Evolutionary conservation across 1,140 invertebrate species (phyloP).

Genomic region (Helicorthomorpha holstii): DNA sequence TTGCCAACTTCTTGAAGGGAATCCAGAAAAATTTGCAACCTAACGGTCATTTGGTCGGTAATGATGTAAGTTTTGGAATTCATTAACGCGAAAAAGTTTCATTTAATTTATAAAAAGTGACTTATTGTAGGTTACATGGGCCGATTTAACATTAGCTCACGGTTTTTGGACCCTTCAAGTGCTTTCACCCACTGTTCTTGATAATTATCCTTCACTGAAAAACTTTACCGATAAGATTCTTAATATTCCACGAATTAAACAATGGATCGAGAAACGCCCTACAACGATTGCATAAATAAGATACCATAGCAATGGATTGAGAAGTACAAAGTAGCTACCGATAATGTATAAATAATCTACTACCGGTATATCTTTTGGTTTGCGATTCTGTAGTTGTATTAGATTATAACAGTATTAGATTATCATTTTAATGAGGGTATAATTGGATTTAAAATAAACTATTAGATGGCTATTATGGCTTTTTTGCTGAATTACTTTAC

Average conservation of each 20-base stretch:
- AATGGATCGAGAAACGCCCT: conserved; percentile 13
- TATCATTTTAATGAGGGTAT: too few species aligned
- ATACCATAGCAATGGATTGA: too few species aligned
- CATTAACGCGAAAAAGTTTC: not conserved
- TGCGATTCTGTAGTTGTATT: too few species aligned
- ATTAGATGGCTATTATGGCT: too few species aligned
- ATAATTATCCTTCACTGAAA: conserved; percentile 2
- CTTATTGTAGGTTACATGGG: conserved; percentile 5
- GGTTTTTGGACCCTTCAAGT: not conserved
- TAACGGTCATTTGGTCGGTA: conserved; percentile 12
- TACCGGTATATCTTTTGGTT: too few species aligned
- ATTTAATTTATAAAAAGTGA: not conserved
- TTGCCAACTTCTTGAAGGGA: not conserved
- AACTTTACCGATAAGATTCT: conserved; percentile 6
- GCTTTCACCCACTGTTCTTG: not conserved
- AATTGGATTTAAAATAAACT: too few species aligned
- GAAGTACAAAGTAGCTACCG: too few species aligned
- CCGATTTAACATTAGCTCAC: conserved; percentile 6
- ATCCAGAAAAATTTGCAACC: conserved; percentile 7
- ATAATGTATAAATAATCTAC: too few species aligned
- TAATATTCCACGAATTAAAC: conserved; percentile 12
- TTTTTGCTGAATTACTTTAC: too few species aligned
- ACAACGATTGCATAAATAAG: conserved; percentile 9
- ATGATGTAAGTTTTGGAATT: conserved; percentile 8
- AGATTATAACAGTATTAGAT: too few species aligned